phyloP scores from a whole-genome alignment of 1,140 invertebrate species.

The Agrilus planipennis region DNA sequence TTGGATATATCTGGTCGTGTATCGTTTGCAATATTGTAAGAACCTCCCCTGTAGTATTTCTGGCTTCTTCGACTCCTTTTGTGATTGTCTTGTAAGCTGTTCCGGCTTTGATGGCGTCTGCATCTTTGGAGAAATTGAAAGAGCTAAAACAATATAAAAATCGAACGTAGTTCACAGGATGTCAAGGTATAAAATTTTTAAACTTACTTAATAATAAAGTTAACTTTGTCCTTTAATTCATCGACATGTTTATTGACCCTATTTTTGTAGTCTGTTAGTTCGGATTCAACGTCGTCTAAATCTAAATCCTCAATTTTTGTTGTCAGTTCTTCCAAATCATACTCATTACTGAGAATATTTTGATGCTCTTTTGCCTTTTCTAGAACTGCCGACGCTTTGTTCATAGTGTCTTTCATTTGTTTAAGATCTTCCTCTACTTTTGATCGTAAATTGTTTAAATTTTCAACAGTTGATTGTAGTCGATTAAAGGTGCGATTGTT shows the following conservation, averaged over 20 bases:
- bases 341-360: neutral
- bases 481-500: slow-evolving; percentile 12
- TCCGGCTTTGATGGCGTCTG: slow-evolving; percentile 62
- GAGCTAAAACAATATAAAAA: slow-evolving; percentile 37
- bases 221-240: slow-evolving; percentile 11
- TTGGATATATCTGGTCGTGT: slow-evolving; percentile 38
- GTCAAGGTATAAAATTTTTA: neutral
- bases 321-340: slow-evolving; percentile 7
- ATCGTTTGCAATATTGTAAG: slow-evolving; percentile 46
- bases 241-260: neutral
- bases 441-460: slow-evolving; percentile 8
- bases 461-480: slow-evolving; percentile 9
- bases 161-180: neutral
- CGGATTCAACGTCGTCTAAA: neutral
- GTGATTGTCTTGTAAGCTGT: slow-evolving; percentile 73
- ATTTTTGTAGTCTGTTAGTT: too few species aligned
- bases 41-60: slow-evolving; percentile 51
- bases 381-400: neutral
- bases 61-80: slow-evolving; percentile 48
- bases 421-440: slow-evolving; percentile 13
- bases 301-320: neutral
- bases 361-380: neutral
- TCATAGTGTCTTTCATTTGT: slow-evolving; percentile 8
- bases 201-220: neutral
- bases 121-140: slow-evolving; percentile 57